phyloP scores from a whole-genome alignment of 2,888 invertebrate genomes.

The Cosmopolites sordidus region DNA sequence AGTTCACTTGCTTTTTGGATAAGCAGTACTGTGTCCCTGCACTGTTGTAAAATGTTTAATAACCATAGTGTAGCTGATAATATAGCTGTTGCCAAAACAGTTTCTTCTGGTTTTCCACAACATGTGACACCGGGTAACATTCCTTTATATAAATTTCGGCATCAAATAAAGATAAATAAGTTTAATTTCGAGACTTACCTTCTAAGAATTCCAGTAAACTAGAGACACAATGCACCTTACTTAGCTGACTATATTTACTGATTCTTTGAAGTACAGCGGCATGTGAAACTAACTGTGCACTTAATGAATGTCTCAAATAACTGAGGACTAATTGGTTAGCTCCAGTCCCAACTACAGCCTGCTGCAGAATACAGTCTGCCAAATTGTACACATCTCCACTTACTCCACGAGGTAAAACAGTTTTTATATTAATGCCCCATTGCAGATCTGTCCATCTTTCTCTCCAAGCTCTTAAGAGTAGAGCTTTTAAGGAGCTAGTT shows the following conservation, averaged over 20 bases:
- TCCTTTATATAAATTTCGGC: slow-evolving; percentile 63
- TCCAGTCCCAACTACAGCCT: slow-evolving; percentile 88
- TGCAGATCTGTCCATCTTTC: slow-evolving; percentile 94
- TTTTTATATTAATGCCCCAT: slow-evolving; percentile 95
- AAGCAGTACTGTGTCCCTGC: slow-evolving; percentile 46
- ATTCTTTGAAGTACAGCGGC: slow-evolving; percentile 85
- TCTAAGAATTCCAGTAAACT: slow-evolving; percentile 83
- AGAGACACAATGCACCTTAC: slow-evolving; percentile 81
- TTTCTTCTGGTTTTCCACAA: slow-evolving; percentile 83
- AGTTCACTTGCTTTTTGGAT: slow-evolving; percentile 62
- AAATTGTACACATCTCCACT: slow-evolving; percentile 91
- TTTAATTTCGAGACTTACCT: slow-evolving; percentile 42
- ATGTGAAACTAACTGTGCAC: slow-evolving; percentile 86
- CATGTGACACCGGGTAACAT: slow-evolving; percentile 59
- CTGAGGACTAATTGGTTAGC: slow-evolving; percentile 89
- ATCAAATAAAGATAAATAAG: background rate
- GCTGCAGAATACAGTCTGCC: slow-evolving; percentile 89
- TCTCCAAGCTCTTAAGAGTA: slow-evolving; percentile 84
- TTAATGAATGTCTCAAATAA: slow-evolving; percentile 87
- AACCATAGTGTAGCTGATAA: slow-evolving; percentile 79
- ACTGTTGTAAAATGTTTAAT: slow-evolving; percentile 64
- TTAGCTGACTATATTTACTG: slow-evolving; percentile 77
- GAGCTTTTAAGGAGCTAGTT: slow-evolving; percentile 74
- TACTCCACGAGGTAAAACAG: slow-evolving; percentile 77
- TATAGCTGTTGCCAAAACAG: slow-evolving; percentile 77